A percentile compares a stretch with the other conserved stretches of the same genome.
Conservation (phyloP, 2,888 invertebrate genomes). For the Diaperis boleti region DNA sequence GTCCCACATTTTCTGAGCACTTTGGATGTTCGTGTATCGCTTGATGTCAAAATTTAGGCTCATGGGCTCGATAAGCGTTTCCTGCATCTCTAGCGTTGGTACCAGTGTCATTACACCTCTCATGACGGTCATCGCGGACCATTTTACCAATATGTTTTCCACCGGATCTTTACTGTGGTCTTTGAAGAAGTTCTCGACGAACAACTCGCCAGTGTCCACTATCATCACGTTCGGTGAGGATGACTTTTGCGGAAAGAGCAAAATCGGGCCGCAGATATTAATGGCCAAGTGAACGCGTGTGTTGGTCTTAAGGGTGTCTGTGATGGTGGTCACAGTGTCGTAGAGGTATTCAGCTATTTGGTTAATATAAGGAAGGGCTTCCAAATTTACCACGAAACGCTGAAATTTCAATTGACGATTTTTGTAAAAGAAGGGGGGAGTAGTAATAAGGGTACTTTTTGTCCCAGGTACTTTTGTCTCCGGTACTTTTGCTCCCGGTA, state of each 20-base stretch:
- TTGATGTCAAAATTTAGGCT: conserved; percentile 80
- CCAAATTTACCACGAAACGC: conserved; percentile 63
- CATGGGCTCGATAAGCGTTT: conserved; percentile 82
- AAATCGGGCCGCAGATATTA: conserved; percentile 75
- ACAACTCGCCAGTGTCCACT: conserved; percentile 81
- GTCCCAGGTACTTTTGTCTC: no score
- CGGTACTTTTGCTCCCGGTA: no score
- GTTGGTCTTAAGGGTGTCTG: conserved; percentile 61
- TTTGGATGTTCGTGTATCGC: conserved; percentile 70
- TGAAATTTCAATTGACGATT: conserved; percentile 45
- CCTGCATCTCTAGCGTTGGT: conserved; percentile 81
- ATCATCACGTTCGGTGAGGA: conserved; percentile 83
- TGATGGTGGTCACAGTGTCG: conserved; percentile 54
- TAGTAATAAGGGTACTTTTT: no score
- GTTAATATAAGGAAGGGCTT: conserved; percentile 58
- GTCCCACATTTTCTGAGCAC: conserved; percentile 67
- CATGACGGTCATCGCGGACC: conserved; percentile 76
- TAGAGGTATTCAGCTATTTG: conserved; percentile 48
- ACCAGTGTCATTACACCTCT: conserved; percentile 80
- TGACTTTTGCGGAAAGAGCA: conserved; percentile 83
- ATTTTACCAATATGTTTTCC: conserved; percentile 79
- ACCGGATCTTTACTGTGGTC: conserved; percentile 68
- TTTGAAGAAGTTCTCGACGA: conserved; percentile 82
- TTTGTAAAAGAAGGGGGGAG: conserved; percentile 2
- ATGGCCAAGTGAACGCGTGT: conserved; percentile 63